Evolutionary conservation across 2,797 vertebrate species (phyloP), one percentile per base, ranked within the genome.

Genomic region (Emys orbicularis): DNA sequence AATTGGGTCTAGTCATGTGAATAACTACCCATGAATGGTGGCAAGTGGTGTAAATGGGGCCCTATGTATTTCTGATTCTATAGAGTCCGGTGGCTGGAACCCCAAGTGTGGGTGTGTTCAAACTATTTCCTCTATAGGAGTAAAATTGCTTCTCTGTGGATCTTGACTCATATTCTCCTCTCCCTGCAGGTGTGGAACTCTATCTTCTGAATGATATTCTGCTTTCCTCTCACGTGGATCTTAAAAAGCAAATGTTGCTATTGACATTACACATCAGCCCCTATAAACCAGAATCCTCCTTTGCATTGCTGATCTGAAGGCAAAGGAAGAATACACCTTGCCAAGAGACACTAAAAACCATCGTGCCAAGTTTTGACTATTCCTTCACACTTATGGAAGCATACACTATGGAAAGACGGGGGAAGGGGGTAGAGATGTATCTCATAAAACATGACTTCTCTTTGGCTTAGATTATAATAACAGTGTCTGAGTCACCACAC

Each of bases 401-500:
- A 90, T 12, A 56, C 44, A 84, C 57, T 92, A 84, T 93, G 85
- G 83, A 90, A 81, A 94, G 94, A 94, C 89, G 92, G 95, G 90
- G 76, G 83, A 82, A 85, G 79, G 59, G 94, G 89, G 92, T 77
- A 41, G 68, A 84, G 44, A 79, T 96, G 79, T 86, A 89, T 95
- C 92, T 97, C 79, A 84, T 97, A 92, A 97, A 97, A 95, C 82
- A 90, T 86, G 86, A 94, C 94, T 95, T 82, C 93, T 90, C 89
- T 93, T 97, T 97, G 96, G 96, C 96, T 95, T 94, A 90, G 83
- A 95, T 97, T 97, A 61, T 90, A 96, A 97, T 94, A 97, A 97
- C 90, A 97, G 96, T 94, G 96, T 96, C 95, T 98, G 97, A 96
- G 92, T 97, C 95, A 97, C 96, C 95, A 89, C 97, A 96, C 94